Conservation (phyloP, 2,797 vertebrate species). For the Paguma larvata region DNA sequence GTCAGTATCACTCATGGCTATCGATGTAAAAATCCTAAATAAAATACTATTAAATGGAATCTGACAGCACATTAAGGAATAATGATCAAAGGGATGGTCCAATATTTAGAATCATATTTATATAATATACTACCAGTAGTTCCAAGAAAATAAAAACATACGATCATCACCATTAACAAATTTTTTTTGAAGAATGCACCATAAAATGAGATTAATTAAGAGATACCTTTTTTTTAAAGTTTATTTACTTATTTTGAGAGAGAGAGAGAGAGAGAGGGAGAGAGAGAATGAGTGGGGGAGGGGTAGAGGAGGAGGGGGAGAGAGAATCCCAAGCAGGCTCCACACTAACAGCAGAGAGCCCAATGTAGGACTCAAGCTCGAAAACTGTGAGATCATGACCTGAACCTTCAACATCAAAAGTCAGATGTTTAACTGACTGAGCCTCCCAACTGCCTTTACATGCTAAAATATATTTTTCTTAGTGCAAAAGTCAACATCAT, state of each 20-base stretch:
- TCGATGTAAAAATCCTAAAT: constrained; percentile 25
- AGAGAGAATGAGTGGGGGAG: too few species aligned
- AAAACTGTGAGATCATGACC: too few species aligned
- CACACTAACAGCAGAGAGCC: too few species aligned
- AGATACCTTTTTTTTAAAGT: not conserved
- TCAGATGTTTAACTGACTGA: too few species aligned
- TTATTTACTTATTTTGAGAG: too few species aligned
- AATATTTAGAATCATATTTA: constrained; percentile 40
- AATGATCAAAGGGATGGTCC: not conserved
- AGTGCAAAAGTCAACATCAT: not conserved
- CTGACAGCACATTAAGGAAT: not conserved
- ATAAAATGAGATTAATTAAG: constrained; percentile 36
- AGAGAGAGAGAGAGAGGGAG: too few species aligned
- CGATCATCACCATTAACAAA: not conserved
- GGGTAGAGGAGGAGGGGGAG: too few species aligned
- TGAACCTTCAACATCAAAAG: too few species aligned
- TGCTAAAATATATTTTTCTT: constrained; percentile 33
- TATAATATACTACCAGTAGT: not conserved
- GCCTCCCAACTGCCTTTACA: not conserved
- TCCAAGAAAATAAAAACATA: constrained; percentile 50
- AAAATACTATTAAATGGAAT: not conserved
- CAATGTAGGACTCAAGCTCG: too few species aligned
- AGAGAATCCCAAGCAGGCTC: too few species aligned
- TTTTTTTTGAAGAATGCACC: not conserved
- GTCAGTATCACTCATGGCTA: not conserved